phyloP scores from a whole-genome alignment of 2,888 invertebrate genomes.

The Theristus sp. region DNA sequence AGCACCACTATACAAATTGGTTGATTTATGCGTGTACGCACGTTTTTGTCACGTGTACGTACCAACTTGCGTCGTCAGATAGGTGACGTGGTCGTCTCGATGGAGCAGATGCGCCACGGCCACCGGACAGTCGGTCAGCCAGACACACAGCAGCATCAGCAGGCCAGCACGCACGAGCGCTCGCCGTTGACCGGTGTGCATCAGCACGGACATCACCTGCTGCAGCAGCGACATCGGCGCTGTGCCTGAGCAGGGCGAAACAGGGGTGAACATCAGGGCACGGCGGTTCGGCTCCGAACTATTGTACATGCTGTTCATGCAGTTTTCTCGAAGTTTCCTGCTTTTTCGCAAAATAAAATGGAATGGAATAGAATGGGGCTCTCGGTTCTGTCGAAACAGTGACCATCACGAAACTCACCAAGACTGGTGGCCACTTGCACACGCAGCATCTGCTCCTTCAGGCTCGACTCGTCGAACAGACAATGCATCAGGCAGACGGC shows the following conservation, averaged over 20 bases:
- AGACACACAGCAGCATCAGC: conserved; percentile 68
- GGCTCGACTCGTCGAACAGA: conserved; percentile 46
- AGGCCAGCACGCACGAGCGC: conserved; percentile 50
- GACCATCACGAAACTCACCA: conserved; percentile 31
- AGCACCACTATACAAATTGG: too few species aligned
- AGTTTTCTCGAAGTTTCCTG: too few species aligned
- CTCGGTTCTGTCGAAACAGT: too few species aligned
- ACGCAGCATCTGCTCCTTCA: conserved; percentile 68
- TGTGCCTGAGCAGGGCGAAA: not conserved
- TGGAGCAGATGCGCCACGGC: conserved; percentile 62
- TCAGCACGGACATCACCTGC: conserved; percentile 45
- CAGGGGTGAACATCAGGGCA: too few species aligned
- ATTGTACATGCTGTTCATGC: too few species aligned
- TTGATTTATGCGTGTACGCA: too few species aligned
- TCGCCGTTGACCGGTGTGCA: conserved; percentile 53
- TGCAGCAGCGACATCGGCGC: conserved; percentile 72
- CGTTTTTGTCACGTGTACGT: too few species aligned
- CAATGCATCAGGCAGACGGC: conserved; percentile 74
- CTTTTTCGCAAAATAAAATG: not conserved
- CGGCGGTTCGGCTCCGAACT: too few species aligned
- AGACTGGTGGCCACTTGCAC: conserved; percentile 70
- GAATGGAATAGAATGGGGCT: too few species aligned
- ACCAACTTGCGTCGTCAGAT: conserved; percentile 13
- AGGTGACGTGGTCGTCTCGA: conserved; percentile 21
- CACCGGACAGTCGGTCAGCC: conserved; percentile 62